Base-by-base conservation (phyloP, 2,113 vertebrate species). In the Crotalus viridis region DNA sequence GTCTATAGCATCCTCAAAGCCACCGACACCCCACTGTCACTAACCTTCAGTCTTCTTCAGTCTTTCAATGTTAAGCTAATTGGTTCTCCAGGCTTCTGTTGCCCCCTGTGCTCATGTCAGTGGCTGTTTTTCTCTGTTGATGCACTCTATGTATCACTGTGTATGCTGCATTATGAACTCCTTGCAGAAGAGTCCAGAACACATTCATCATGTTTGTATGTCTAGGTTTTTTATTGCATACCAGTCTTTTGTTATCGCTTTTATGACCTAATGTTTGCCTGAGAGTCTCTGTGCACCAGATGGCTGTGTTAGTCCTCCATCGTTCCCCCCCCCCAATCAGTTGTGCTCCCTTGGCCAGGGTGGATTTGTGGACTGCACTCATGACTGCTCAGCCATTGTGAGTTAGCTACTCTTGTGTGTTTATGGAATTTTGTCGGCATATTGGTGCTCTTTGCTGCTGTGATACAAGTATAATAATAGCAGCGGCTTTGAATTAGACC, bases 341-440 rank as follows among this genome's bases (percentile, higher is more conserved):
- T 91, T 64, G 56, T 33, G 51, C 85, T 28, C 26, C 26, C 61
- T 88, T 61, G 43, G 91, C 46, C 57, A 88, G 56, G 57, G 12
- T 61, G 85, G 56, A 33, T 87, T 91, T 91, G 81, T 87, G 56
- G 51, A 61, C n/a, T 87, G 26, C 55, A 91, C 91, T 91, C 55
- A 52, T 88, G 57, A 69, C 87, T 88, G 91, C 21, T 74, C 86
- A 54, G 85, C 57, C 85, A 64, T 91, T 91, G 85, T 88, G 57
- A 39, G 3, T 46, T 88, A 52, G 56, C 85, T 55, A 64, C 17
- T 54, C 59, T 26, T 87, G 33, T 90, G 24, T 94, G 61, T 64
- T 92, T 93, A 90, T 94, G 69, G 87, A 89, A 90, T 94, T 88
- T 91, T 93, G 39, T 85, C 90, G 92, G 59, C 39, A 28, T 33